Evolutionary conservation across 2,113 vertebrate species (phyloP), one percentile per base, ranked within the genome.

Genomic region (Pyxicephalus adspersus): DNA sequence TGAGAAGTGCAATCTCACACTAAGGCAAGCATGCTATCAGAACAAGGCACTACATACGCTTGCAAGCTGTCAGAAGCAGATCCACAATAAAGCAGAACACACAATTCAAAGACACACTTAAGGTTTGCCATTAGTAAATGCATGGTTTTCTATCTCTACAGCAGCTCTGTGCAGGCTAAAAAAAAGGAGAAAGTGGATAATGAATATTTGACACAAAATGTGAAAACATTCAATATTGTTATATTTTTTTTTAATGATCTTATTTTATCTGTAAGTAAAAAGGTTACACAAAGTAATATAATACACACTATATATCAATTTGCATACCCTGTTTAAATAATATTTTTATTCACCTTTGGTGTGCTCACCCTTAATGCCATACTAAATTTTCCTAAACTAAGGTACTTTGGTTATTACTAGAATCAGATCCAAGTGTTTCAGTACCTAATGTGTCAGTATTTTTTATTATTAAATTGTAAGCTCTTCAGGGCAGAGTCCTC

Each of bases 11-110:
- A 80, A 72, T 80, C 66, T 80, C 78, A 80, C 78, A 80, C 55
- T 80, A 64, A 80, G 78, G 78, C 58, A 71, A 80, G 78, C 78
- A 80, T 80, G 67, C 77, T 80, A 80, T 80, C 66, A 72, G 55
- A 63, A 80, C 55, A 71, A 71, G 66, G 38, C 77, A 79, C 76
- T 58, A 31, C 76, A 68, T 79, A 64, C 60, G 66, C 77, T 71
- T 71, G 65, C 54, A 80, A 80, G 66, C 77, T 80, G 66, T 68
- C 76, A 80, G 78, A 72, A 80, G 19, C 63, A 72, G 57, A 70
- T 61, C 64, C 77, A 80, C 29, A 51, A 60, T 58, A 78, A 80
- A 45, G 70, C 60, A 61, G 22, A 70, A 78, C 29, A 68, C 50
- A 55, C 76, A 55, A 66, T 64, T 61, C 22, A 61, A 31, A 50